Base-by-base conservation (phyloP, 2,888 invertebrate species). In the Rhingia campestris region DNA sequence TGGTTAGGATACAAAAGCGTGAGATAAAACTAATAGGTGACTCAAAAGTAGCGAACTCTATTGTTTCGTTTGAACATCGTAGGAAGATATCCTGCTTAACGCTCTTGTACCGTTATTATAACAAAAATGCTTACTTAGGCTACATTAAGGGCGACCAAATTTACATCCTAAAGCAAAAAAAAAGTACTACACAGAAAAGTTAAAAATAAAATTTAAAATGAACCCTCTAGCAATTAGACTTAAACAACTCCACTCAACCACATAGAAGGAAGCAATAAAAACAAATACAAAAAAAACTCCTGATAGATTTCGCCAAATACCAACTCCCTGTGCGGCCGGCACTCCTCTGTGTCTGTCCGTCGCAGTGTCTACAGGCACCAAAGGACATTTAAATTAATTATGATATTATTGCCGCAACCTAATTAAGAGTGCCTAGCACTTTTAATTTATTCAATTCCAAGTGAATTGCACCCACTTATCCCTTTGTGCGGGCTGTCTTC, bases 381-480 rank as follows among this genome's bases (percentile, higher is more conserved):
- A 74, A 79, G 69, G 73, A 74, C 74, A 80, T 84, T 80, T 74
- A 84, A 84, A 84, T 84, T 84, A 84, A 84, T 84, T 80, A 84
- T 84, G 64, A 80, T 80, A 80, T 84, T 84, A 80, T 70, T 84
- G 74, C 84, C 74, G 80, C 80, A 80, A 84, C 74, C 74, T 75
- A 80, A 80, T 80, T 84, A 84, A 84, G 56, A 69, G 79, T 59
- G 74, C 80, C 70, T 59, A 54, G 33, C 22, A 22, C 64, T 73
- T 80, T 84, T 80, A 84, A 75, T 80, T 80, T 75, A 72, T 84
- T 75, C 84, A 80, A 70, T 79, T 80, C 59, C 58, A 49, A 84
- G 54, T 84, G 80, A 84, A 84, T 84, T 80, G 80, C 80, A 75
- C 56, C 53, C 80, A 75, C 80, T 84, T 84, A 80, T 84, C 80